A percentile compares a stretch with the other conserved stretches of the same genome.
These are phyloP conservation scores for Merodon equestris DNA, from an alignment of 2,888 invertebrate genomes.

Conservation along the genomic window DNA sequence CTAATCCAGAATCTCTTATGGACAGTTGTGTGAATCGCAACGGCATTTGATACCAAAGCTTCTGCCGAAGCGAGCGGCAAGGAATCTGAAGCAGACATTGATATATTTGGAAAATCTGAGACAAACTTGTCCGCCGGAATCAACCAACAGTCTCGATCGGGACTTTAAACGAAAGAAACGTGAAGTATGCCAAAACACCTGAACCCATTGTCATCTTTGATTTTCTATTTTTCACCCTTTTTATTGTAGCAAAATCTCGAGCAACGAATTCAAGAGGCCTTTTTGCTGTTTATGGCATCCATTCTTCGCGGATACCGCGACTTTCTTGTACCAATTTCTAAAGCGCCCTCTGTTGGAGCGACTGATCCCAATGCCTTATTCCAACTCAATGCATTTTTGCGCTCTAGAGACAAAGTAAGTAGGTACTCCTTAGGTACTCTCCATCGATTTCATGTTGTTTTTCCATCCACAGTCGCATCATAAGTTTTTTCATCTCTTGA, in stretches of 20 bases:
- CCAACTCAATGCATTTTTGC: conserved; percentile 93
- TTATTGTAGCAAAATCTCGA: conserved; percentile 87
- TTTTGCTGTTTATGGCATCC: conserved; percentile 95
- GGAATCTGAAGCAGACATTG: conserved; percentile 88
- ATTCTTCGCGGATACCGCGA: conserved; percentile 94
- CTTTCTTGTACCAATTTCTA: conserved; percentile 94
- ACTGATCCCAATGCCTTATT: conserved; percentile 97
- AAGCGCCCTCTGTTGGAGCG: conserved; percentile 94
- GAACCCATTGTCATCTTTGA: neutral
- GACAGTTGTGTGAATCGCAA: conserved; percentile 91
- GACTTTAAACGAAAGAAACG: conserved; percentile 90
- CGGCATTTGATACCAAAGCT: conserved; percentile 88
- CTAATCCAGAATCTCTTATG: conserved; percentile 7
- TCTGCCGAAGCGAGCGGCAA: conserved; percentile 91
- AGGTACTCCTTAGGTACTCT: too few species aligned
- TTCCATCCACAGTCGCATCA: conserved; percentile 82
- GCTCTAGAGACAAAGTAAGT: conserved; percentile 90
- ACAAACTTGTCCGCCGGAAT: conserved; percentile 79
- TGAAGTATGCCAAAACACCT: conserved; percentile 79
- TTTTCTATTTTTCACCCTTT: conserved; percentile 4
- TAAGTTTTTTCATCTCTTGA: conserved; percentile 92
- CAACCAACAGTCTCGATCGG: conserved; percentile 86
- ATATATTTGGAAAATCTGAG: conserved; percentile 86
- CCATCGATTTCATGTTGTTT: too few species aligned
- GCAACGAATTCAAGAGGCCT: conserved; percentile 97